Conservation (phyloP, 2,888 invertebrate species). For the Ophion slaviceki region DNA sequence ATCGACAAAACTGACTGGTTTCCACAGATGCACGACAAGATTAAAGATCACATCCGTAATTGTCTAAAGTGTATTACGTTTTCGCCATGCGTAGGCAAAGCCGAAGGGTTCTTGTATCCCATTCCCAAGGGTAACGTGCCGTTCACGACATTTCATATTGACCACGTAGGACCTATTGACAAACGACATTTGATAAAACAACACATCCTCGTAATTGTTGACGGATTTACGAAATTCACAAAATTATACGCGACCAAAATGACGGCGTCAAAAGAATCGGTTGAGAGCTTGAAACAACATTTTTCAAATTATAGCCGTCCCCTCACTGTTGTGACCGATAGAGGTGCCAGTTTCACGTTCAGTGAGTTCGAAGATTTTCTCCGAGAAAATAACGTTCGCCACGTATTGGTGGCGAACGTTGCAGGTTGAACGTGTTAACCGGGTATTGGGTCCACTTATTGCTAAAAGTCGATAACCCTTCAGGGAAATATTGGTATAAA, state of each 20-base stretch:
- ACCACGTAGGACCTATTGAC: conserved; percentile 68
- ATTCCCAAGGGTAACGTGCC: conserved; percentile 65
- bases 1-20: conserved; percentile 62
- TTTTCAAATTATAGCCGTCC: conserved; percentile 16
- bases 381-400: conserved; percentile 49
- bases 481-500: too few species aligned
- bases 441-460: conserved; percentile 62
- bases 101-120: conserved; percentile 59
- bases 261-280: background rate
- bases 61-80: conserved; percentile 67
- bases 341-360: conserved; percentile 14
- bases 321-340: background rate
- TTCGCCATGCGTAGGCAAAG: conserved; percentile 54
- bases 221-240: conserved; percentile 27
- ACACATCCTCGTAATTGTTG: conserved; percentile 72
- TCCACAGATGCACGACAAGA: conserved; percentile 46
- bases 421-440: conserved; percentile 69
- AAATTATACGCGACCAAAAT: too few species aligned
- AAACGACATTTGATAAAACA: conserved; percentile 71
- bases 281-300: conserved; percentile 7
- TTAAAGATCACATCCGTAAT: conserved; percentile 39
- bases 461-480: conserved; percentile 49
- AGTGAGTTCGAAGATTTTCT: conserved; percentile 31
- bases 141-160: conserved; percentile 62
- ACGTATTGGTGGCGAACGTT: conserved; percentile 70